Base-by-base conservation (phyloP, 2,113 vertebrate genomes). In the Pachypanchax playfairii region DNA sequence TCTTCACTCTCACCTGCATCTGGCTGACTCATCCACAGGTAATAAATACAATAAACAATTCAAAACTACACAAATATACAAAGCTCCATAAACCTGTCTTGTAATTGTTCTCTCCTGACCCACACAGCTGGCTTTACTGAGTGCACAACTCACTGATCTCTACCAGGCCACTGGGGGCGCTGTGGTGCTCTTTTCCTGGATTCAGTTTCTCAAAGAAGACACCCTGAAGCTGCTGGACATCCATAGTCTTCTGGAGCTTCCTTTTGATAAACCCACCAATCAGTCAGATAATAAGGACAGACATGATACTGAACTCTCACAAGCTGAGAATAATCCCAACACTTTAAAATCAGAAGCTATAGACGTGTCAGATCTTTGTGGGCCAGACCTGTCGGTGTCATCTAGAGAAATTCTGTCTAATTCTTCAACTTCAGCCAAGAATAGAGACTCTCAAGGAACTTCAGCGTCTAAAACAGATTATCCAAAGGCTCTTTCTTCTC, bases 161-260 rank as follows among this genome's bases (percentile, higher is more conserved):
- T 96, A 95, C 93, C 87, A 92, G 75, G 91, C 94, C 63, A 92
- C 90, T 6, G 85, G 82, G 22, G 94, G 93, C 69, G 82, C 85
- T 1, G 95, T 94, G 80, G 92, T 97, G 64, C 82, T 97, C 9
- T 97, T 96, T 85, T 91, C 93, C 65, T 97, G 96, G 96, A 91
- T 93, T 33, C 94, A 96, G 80, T 97, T 97, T 72, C 92, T 97
- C 36, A 95, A 90, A 87, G 94, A 96, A 66, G 94, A 95, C 24
- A 87, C 93, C 0, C 68, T 97, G 31, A 81, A 54, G 2, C 94
- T 94, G 72, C 83, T 97, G 77, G 90, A 93, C 22, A 93, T 97
- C 67, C 77, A 82, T 8, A 91, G 89, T 6, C 87, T 89, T 0
- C 92, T 94, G 26, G 94, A 94, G 80, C 90, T 96, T 5, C 67